Percentiles rank a stretch among this genome's conserved stretches.
These are phyloP conservation scores for Mustelus asterias DNA, from an alignment of 2,113 vertebrate genomes.

Conservation along the genomic window DNA sequence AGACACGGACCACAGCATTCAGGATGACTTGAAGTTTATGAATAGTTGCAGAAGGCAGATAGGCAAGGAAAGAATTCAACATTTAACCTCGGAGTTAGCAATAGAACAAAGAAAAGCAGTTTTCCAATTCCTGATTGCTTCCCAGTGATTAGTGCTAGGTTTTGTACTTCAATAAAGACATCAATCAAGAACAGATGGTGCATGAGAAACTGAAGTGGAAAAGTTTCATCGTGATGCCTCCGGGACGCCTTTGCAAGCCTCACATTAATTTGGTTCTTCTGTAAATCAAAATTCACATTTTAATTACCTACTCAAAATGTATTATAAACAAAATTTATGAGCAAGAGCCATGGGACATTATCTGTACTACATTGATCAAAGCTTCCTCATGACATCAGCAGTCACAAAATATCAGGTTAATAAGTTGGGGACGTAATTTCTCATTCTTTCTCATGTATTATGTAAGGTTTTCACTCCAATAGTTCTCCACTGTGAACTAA, in stretches of 20 bases:
- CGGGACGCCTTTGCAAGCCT: background rate
- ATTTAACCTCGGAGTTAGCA: background rate
- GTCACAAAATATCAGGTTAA: background rate
- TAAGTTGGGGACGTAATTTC: background rate
- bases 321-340: constrained; percentile 11
- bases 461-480: background rate
- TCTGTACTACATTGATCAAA: background rate
- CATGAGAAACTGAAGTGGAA: background rate
- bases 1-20: background rate
- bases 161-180: constrained; percentile 2
- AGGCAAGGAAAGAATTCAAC: background rate
- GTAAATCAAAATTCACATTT: constrained; percentile 9
- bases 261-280: background rate
- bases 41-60: background rate
- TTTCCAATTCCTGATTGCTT: background rate
- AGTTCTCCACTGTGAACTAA: background rate
- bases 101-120: background rate
- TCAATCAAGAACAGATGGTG: background rate
- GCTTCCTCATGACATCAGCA: background rate
- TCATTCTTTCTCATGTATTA: background rate
- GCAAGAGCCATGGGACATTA: background rate
- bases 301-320: background rate
- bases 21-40: background rate
- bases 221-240: background rate
- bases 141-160: background rate